These are phyloP conservation scores for Agrochola lychnidis DNA, from an alignment of 2,888 invertebrate species.

Conservation along the genomic window DNA sequence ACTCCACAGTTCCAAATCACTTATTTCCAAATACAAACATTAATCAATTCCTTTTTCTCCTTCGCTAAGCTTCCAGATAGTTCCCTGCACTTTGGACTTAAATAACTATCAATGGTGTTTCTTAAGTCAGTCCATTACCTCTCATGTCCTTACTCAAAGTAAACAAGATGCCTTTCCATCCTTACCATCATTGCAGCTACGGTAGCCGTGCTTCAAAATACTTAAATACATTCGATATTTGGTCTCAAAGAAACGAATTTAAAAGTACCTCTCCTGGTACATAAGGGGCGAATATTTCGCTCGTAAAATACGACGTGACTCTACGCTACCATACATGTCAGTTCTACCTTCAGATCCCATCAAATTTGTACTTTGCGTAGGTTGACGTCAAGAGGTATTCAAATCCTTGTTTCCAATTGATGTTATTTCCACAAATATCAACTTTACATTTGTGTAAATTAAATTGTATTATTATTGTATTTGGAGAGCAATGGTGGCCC, in stretches of 20 bases:
- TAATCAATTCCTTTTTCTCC: constrained; percentile 27
- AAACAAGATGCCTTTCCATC: constrained; percentile 2
- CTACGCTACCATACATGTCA: neutral
- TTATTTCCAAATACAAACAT: neutral
- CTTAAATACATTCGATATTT: constrained; percentile 19
- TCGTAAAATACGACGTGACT: neutral
- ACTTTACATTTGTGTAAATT: neutral
- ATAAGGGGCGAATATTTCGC: neutral
- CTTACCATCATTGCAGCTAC: neutral
- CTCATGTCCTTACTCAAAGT: constrained; percentile 12
- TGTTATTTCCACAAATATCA: neutral
- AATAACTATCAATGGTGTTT: neutral
- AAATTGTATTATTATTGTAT: neutral
- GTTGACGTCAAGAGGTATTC: neutral
- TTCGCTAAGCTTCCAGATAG: constrained; percentile 27
- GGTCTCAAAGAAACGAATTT: constrained; percentile 6
- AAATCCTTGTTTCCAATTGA: neutral
- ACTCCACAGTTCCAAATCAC: neutral
- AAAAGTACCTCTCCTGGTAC: neutral
- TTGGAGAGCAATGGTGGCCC: too few relatives aligned
- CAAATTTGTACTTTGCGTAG: neutral
- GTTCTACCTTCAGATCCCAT: neutral
- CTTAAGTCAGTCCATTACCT: constrained; percentile 20
- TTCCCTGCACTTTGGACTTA: neutral
- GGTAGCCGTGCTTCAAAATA: constrained; percentile 9